These are phyloP conservation scores for Lagopus leucura DNA, from an alignment of 2,113 vertebrate species.

Conservation along the genomic window DNA sequence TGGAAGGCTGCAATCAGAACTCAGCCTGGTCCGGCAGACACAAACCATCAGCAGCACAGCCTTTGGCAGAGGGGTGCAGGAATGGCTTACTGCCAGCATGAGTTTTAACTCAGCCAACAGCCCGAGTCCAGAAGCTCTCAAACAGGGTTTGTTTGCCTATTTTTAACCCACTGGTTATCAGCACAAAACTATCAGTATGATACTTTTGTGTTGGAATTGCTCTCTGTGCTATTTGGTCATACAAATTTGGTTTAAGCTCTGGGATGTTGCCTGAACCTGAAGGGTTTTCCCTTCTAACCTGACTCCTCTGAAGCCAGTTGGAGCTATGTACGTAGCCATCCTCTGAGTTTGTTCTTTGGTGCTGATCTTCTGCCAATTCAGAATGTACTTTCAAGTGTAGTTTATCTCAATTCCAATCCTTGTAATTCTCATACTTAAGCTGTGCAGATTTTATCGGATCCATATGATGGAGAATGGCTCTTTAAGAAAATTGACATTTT, in stretches of 20 bases:
- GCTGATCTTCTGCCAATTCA: rapidly evolving
- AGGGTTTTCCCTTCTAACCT: not conserved
- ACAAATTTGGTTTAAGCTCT: not conserved
- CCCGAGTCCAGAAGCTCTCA: not conserved
- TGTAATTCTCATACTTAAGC: not conserved
- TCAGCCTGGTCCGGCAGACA: not conserved
- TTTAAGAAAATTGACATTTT: not conserved
- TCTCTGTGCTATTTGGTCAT: not conserved
- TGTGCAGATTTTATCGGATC: not conserved
- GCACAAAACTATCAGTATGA: not conserved
- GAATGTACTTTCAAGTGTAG: not conserved
- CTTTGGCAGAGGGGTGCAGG: not conserved
- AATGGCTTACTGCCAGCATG: not conserved
- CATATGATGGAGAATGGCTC: not conserved
- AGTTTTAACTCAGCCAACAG: not conserved
- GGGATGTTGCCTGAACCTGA: not conserved
- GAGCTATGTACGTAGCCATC: rapidly evolving
- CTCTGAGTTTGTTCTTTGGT: not conserved
- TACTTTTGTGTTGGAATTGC: not conserved
- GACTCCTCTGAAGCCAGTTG: not conserved
- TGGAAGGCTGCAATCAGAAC: too few species aligned
- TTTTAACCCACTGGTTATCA: not conserved
- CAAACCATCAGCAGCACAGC: not conserved
- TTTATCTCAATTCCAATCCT: not conserved
- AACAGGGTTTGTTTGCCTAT: not conserved